Percentiles rank a stretch among this genome's conserved stretches.
These are phyloP conservation scores for Acanthornis magna DNA, from an alignment of 2,797 vertebrate genomes.

Conservation along the genomic window DNA sequence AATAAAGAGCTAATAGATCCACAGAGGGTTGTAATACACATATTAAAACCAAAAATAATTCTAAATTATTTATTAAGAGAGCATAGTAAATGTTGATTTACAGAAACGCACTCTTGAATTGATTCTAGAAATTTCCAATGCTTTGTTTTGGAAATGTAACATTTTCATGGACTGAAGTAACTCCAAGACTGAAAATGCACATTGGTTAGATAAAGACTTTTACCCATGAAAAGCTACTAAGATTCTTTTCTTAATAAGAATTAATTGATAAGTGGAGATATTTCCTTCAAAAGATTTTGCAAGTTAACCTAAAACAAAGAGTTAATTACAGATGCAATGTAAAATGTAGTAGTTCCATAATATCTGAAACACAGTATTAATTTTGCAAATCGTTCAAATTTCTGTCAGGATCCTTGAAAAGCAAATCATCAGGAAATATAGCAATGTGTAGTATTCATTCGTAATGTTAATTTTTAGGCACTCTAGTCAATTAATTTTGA, in stretches of 20 bases:
- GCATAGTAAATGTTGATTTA: background rate
- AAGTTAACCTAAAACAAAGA: background rate
- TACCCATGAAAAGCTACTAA: background rate
- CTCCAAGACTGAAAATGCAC: background rate
- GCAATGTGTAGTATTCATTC: background rate
- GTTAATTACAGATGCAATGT: background rate
- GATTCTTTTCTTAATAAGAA: constrained; percentile 3
- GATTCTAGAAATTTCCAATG: background rate
- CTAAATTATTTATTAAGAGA: background rate
- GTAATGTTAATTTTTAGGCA: background rate
- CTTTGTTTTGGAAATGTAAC: background rate
- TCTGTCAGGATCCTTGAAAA: background rate
- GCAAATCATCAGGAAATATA: background rate
- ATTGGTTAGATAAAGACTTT: background rate
- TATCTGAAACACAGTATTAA: constrained; percentile 7
- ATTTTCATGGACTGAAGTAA: background rate
- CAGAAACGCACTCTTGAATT: background rate
- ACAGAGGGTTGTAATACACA: background rate
- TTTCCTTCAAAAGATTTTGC: background rate
- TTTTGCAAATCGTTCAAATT: constrained; percentile 10
- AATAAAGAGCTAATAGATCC: background rate
- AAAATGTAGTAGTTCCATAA: constrained; percentile 4
- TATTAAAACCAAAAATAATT: constrained; percentile 10
- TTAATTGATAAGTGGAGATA: background rate
- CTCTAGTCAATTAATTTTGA: background rate